phyloP scores from a whole-genome alignment of 2,888 invertebrate genomes.

The Cerastoderma edule region DNA sequence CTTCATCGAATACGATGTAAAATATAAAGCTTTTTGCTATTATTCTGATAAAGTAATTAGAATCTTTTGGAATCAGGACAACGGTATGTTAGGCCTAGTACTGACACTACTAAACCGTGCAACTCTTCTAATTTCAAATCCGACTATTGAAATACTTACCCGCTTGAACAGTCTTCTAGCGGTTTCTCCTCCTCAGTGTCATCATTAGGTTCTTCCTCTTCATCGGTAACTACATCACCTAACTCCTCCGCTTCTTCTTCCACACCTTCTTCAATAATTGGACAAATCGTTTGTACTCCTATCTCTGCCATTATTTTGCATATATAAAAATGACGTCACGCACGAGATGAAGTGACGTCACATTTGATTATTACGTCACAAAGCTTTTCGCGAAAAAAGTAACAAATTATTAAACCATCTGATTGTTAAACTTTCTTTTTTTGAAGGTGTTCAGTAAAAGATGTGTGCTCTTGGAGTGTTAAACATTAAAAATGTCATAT shows the following conservation, averaged over 20 bases:
- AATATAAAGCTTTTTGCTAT: too few species aligned
- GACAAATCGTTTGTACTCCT: constrained; percentile 13
- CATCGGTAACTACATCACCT: constrained; percentile 2
- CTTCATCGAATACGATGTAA: too few species aligned
- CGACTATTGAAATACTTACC: not conserved
- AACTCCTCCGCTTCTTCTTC: constrained; percentile 18
- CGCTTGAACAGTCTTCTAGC: not conserved
- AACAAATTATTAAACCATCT: too few species aligned
- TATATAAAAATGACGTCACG: not conserved
- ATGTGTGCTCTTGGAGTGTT: too few species aligned
- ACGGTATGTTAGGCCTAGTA: not conserved
- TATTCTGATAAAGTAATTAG: too few species aligned
- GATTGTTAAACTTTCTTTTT: too few species aligned
- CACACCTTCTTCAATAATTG: constrained; percentile 17
- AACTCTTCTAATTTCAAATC: not conserved
- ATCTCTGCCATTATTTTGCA: constrained; percentile 21
- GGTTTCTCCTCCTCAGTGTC: constrained; percentile 4
- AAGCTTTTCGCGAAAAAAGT: too few species aligned
- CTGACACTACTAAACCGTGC: not conserved
- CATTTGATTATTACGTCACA: too few species aligned
- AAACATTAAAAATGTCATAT: too few species aligned
- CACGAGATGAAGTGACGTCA: not conserved
- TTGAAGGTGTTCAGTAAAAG: too few species aligned
- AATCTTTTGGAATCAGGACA: too few species aligned
- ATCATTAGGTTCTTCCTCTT: constrained; percentile 8